These are phyloP conservation scores for Melanostoma scalare DNA, from an alignment of 2,888 invertebrate genomes.

Conservation along the genomic window DNA sequence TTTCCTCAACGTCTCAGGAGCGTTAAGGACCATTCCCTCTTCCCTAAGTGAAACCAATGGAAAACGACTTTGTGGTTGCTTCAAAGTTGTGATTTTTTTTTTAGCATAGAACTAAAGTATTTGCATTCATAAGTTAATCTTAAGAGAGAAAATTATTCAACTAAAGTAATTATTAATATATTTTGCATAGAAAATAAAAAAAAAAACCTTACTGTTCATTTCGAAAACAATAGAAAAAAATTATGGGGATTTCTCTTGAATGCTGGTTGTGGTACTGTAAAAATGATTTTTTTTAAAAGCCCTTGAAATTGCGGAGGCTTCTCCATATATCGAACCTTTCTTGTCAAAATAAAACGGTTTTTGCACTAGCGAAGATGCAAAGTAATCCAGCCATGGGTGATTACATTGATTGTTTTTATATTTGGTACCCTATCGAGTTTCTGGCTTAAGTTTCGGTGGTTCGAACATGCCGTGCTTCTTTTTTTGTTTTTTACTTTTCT, in stretches of 20 bases:
- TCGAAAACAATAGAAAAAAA: constrained; percentile 43
- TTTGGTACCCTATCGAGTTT: constrained; percentile 87
- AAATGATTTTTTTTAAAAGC: constrained; percentile 22
- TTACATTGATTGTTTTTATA: constrained; percentile 26
- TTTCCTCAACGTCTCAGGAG: no score
- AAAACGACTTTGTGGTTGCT: no score
- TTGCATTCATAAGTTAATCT: no score
- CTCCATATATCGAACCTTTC: constrained; percentile 31
- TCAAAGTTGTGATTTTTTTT: no score
- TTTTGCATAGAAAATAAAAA: constrained; percentile 66
- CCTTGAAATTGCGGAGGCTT: not conserved
- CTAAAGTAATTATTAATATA: constrained; percentile 48
- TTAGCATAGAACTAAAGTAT: no score
- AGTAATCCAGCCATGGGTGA: constrained; percentile 11
- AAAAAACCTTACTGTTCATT: constrained; percentile 43
- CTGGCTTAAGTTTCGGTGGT: constrained; percentile 96
- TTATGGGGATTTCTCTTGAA: constrained; percentile 26
- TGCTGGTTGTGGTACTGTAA: constrained; percentile 39
- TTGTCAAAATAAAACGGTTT: constrained; percentile 37
- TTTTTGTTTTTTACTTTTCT: constrained; percentile 90
- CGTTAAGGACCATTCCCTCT: no score
- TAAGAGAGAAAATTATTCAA: constrained; percentile 8
- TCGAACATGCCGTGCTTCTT: constrained; percentile 90
- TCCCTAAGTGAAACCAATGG: no score
- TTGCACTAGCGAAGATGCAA: constrained; percentile 41